phyloP scores from a whole-genome alignment of 1,140 invertebrate genomes.

The Achroia grisella region DNA sequence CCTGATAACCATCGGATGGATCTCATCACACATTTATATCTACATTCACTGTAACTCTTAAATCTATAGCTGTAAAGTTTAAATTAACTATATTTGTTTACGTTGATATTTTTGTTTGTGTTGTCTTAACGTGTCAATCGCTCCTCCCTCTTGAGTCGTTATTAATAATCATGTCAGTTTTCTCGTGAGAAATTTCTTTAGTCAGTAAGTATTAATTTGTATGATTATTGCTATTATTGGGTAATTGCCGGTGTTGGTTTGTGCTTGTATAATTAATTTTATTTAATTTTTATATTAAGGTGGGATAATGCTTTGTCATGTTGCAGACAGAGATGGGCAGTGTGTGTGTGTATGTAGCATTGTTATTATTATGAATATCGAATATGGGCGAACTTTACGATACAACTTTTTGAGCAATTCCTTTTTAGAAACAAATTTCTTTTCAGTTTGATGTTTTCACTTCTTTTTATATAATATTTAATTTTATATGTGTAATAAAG shows the following conservation, averaged over 20 bases:
- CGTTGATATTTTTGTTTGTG: slow-evolving; percentile 10
- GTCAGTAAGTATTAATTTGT: slow-evolving; percentile 47
- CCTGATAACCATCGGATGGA: slow-evolving; percentile 43
- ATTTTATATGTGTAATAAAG: too few species aligned
- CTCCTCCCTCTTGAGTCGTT: slow-evolving; percentile 41
- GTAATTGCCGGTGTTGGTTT: slow-evolving; percentile 55
- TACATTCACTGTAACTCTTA: slow-evolving; percentile 4
- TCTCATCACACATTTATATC: slow-evolving; percentile 23
- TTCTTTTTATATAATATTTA: too few species aligned
- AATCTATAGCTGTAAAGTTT: slow-evolving; percentile 1
- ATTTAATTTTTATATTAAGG: slow-evolving; percentile 32
- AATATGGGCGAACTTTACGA: too few species aligned
- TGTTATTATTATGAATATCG: too few species aligned
- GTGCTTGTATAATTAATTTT: slow-evolving; percentile 50
- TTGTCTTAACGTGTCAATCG: slow-evolving; percentile 63
- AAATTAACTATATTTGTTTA: neutral
- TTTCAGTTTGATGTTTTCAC: too few species aligned
- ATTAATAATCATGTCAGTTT: slow-evolving; percentile 64
- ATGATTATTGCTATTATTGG: slow-evolving; percentile 51
- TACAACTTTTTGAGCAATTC: too few species aligned
- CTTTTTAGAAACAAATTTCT: too few species aligned
- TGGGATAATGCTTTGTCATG: slow-evolving; percentile 51
- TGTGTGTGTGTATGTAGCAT: too few species aligned
- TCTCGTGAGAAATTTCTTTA: slow-evolving; percentile 56
- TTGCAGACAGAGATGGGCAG: neutral